Evolutionary conservation across 2,113 vertebrate genomes (phyloP).

Genomic region (Oreochromis tanganicae): DNA sequence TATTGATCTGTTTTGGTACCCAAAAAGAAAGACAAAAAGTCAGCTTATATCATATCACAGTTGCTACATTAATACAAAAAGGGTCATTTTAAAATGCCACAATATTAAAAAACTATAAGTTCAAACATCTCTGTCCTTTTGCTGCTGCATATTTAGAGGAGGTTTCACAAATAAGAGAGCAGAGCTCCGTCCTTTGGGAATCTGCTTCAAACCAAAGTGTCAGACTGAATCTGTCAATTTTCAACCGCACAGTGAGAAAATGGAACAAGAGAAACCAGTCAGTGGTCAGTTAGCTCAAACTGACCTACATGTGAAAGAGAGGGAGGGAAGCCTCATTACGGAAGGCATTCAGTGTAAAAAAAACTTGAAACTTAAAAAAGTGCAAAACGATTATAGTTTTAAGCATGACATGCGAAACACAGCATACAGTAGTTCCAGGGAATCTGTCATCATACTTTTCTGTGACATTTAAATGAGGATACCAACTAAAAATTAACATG

Average conservation of each 20-base stretch:
- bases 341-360: neutral
- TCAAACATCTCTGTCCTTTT: neutral
- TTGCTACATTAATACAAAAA: neutral
- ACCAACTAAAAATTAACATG: neutral
- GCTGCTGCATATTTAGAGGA: neutral
- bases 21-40: neutral
- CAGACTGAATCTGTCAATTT: constrained; percentile 40
- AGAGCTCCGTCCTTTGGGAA: constrained; percentile 13
- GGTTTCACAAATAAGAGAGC: constrained; percentile 10
- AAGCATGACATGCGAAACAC: neutral
- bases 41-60: neutral
- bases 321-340: neutral
- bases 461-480: neutral
- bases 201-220: constrained; percentile 39
- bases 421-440: rapidly evolving
- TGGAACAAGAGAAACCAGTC: constrained; percentile 19
- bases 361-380: neutral
- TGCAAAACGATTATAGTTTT: neutral
- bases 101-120: neutral
- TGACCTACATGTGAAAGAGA: constrained; percentile 22
- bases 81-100: neutral
- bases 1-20: neutral
- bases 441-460: neutral
- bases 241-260: constrained; percentile 16
- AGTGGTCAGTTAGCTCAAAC: constrained; percentile 18